Evolutionary conservation across 2,888 invertebrate species (phyloP).

Genomic region (Caradrina kadenii): DNA sequence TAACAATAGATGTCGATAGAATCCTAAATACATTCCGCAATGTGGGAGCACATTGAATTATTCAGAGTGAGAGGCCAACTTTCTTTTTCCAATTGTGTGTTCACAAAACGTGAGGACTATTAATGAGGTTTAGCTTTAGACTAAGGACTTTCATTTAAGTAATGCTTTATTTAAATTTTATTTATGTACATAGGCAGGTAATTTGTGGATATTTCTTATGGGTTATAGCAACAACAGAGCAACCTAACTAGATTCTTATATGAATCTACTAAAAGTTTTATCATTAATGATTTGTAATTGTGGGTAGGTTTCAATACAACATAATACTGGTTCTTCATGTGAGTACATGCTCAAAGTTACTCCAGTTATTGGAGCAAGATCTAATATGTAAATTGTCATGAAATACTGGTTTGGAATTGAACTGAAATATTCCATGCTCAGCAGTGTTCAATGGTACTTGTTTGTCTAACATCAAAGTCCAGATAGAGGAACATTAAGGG

Average conservation of each 20-base stretch:
- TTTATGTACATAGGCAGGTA: no score
- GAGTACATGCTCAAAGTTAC: no score
- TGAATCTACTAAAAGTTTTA: not conserved
- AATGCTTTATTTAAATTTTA: conserved; percentile 18
- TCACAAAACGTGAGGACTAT: conserved; percentile 27
- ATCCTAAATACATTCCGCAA: not conserved
- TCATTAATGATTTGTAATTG: not conserved
- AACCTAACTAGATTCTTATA: not conserved
- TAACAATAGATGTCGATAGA: not conserved
- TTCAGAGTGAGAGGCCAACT: conserved; percentile 15
- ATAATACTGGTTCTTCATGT: no score
- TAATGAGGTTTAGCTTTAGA: conserved; percentile 13
- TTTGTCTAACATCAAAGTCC: not conserved
- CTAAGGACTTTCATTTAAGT: conserved; percentile 29
- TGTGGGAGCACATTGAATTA: conserved; percentile 12
- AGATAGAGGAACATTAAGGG: not conserved
- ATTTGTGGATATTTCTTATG: not conserved
- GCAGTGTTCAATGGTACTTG: no score
- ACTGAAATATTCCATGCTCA: no score
- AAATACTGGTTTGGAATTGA: no score
- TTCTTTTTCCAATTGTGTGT: conserved; percentile 19
- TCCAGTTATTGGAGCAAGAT: no score
- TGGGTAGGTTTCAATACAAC: not conserved
- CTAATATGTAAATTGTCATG: no score
- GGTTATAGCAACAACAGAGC: not conserved